These are phyloP conservation scores for Pecten maximus DNA, from an alignment of 2,888 invertebrate species.

Conservation along the genomic window DNA sequence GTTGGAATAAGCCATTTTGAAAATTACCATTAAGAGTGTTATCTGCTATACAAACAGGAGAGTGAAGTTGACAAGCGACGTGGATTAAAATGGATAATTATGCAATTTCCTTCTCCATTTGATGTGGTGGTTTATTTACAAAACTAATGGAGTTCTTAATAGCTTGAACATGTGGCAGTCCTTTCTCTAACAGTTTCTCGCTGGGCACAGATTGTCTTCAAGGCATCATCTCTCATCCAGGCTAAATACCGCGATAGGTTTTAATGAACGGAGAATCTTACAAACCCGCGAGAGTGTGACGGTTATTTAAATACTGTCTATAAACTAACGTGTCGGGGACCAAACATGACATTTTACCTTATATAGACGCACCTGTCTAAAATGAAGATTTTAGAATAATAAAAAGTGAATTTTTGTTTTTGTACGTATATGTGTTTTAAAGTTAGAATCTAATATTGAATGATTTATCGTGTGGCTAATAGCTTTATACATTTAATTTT, in stretches of 20 bases:
- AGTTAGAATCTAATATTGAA: background rate
- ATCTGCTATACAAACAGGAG: constrained; percentile 5
- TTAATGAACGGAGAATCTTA: background rate
- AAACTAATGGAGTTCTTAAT: constrained; percentile 35
- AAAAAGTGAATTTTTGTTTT: background rate
- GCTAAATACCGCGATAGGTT: constrained; percentile 1
- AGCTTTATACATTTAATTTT: background rate
- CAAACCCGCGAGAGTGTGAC: background rate
- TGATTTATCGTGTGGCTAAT: background rate
- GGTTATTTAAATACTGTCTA: background rate
- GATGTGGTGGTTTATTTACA: constrained; percentile 35
- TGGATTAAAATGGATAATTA: constrained; percentile 35
- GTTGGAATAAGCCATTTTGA: constrained; percentile 25
- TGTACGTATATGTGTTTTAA: background rate
- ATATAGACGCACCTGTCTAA: background rate
- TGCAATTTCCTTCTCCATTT: constrained; percentile 35
- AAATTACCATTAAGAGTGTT: constrained; percentile 32
- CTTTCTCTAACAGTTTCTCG: constrained; percentile 16
- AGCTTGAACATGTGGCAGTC: constrained; percentile 29
- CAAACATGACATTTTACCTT: background rate
- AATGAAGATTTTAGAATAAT: constrained; percentile 7
- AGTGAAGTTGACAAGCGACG: constrained; percentile 32
- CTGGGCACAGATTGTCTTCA: constrained; percentile 15
- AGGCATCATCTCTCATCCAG: background rate
- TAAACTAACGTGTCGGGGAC: background rate